Evolutionary conservation across 1,140 invertebrate species (phyloP), one percentile per base, ranked within the genome.

Genomic region (Papilio polyxenes): DNA sequence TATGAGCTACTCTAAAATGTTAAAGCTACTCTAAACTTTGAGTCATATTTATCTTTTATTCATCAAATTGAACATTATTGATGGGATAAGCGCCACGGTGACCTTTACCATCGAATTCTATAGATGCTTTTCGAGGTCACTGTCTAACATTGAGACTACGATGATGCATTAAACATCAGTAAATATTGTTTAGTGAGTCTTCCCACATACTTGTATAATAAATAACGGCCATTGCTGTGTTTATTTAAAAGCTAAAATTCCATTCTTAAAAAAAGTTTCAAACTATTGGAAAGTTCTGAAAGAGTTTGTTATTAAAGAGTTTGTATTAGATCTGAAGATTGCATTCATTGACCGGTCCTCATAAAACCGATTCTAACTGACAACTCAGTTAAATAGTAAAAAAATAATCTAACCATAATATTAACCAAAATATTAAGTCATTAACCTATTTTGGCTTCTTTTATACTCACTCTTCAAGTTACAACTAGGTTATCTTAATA

Each of bases 81-180:
- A 51, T 77, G 49, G 49, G 37, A 77, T 77, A 77, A n/a, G 44
- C 20, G 8, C 31, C 49, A 53, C 75, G 20, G 44, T 53, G 75
- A 77, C 75, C 75, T 77, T 77, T 77, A 56, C 44, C 48, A 77
- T 51, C 75, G 13, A 51, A 77, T 77, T 51, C 49, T 53, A 31
- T 77, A 20, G 23, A 15, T n/a, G 75, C n/a, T 20, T 20, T 20
- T 77, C 48, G 75, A 77, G n/a, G 75, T 77, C 75, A 53, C 17
- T 77, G 48, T 15, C 44, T 49, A 77, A 37, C 48, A 51, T 49
- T 77, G 75, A 53, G 49, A 77, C 53, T 77, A 77, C n/a, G 49
- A 48, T 53, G 48, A 31, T 56, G 75, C 31, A 76, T 76, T 76
- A 76, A 77, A 77, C 4, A 77, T 31, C 49, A 23, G 13, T 77